Conservation (phyloP, 2,888 invertebrate genomes). For the Xylota sylvarum region DNA sequence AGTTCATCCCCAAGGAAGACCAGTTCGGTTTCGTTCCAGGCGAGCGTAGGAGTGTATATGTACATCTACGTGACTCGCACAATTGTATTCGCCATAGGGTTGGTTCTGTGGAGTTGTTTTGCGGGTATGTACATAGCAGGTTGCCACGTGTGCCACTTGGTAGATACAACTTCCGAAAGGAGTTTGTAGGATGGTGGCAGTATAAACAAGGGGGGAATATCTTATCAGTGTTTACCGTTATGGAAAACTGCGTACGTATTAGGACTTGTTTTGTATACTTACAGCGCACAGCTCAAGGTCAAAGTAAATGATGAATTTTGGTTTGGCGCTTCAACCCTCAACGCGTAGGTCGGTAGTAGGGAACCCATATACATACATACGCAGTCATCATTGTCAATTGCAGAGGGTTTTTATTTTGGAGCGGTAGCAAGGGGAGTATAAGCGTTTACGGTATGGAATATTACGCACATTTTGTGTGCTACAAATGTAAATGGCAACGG, state of each 20-base stretch:
- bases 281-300: constrained; percentile 68
- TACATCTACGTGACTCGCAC: constrained; percentile 55
- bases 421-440: background rate
- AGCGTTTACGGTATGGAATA: constrained; percentile 12
- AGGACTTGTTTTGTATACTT: constrained; percentile 67
- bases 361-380: constrained; percentile 2
- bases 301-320: constrained; percentile 51
- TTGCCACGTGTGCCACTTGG: constrained; percentile 51
- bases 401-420: background rate
- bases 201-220: constrained; percentile 19
- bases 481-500: constrained; percentile 29
- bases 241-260: constrained; percentile 41
- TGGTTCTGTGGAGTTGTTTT: constrained; percentile 44
- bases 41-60: constrained; percentile 17
- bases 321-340: constrained; percentile 2
- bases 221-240: constrained; percentile 59
- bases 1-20: constrained; percentile 65
- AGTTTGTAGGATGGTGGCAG: background rate
- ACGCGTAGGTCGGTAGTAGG: background rate
- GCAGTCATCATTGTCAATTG: constrained; percentile 40
- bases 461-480: constrained; percentile 44
- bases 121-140: constrained; percentile 29
- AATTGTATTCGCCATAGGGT: constrained; percentile 64
- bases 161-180: background rate
- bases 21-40: constrained; percentile 38